Base-by-base conservation (phyloP, 2,797 vertebrate species). In the Sitta carolinensis region DNA sequence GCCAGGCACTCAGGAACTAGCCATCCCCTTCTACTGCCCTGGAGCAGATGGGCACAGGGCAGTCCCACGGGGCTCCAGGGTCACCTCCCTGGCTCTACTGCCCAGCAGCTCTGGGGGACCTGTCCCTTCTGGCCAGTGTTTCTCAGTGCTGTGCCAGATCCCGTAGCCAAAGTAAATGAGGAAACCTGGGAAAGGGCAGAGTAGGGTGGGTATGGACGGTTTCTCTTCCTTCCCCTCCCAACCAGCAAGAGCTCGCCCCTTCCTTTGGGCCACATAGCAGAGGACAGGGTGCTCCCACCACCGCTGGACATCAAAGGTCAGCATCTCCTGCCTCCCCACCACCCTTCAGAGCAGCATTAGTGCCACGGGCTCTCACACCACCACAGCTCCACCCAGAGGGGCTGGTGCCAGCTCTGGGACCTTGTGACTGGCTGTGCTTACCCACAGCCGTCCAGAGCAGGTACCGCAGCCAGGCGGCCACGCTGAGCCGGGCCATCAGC, bases 101-200 rank as follows among this genome's bases (percentile, higher is more conserved):
- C 47, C 69, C 0, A 0, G 20, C 3, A 8, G 52, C 38, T 88
- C 57, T 43, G 0, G 1, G 26, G 64, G 17, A 5, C 16, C 34
- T 21, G 50, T 22, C 47, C 78, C 88, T 63, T 76, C 10, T 0
- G 66, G 58, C 34, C 3, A 19, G 11, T 55, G 58, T 76, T 94
- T 98, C 96, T 98, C 98, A 6, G 97, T 50, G 2, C 98, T 99
- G 97, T 98, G 85, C 52, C 90, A 76, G 48, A 98, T 92, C 8
- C 98, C 98, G 0, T 99, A 99, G 70, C 95, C 87, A 93, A 99
- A 99, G 86, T 98, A 99, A 93, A 99, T 98, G 40, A 98, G 7
- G 34, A 99, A 93, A 25, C 98, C 98, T 99, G 91, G 52, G 59
- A 91, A 92, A 4, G 62, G 22, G 77, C 30, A 86, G 55, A 73